A percentile compares a stretch with the other conserved stretches of the same genome.
These are phyloP conservation scores for Colinus virginianus DNA, from an alignment of 2,113 vertebrate genomes.

Conservation along the genomic window DNA sequence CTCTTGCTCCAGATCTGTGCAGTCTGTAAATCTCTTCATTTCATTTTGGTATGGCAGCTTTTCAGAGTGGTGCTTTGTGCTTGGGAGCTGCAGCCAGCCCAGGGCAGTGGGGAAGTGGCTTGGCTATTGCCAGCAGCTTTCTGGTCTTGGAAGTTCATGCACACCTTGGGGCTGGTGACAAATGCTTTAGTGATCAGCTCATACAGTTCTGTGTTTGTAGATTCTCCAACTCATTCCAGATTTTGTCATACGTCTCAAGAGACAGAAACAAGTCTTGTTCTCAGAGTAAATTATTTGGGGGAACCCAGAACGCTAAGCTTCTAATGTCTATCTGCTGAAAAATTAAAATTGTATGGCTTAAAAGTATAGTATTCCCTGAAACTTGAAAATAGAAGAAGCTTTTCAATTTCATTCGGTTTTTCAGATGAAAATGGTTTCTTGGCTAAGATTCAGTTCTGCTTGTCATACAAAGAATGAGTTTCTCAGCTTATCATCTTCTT, in stretches of 20 bases:
- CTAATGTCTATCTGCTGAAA: background rate
- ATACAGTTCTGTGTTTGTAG: background rate
- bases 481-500: background rate
- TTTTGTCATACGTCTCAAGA: background rate
- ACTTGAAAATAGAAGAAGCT: background rate
- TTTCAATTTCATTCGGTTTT: background rate
- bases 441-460: background rate
- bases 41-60: background rate
- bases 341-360: background rate
- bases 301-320: background rate
- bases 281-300: background rate
- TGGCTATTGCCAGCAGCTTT: background rate
- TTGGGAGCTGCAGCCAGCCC: background rate
- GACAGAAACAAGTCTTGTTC: background rate
- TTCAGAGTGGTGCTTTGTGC: background rate
- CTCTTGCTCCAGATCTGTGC: constrained; percentile 4
- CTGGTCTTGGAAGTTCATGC: background rate
- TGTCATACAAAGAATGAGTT: background rate
- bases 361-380: background rate
- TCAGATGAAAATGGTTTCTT: background rate
- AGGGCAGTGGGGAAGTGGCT: background rate
- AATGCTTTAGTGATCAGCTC: background rate
- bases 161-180: background rate
- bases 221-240: background rate
- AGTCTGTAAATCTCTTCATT: constrained; percentile 12